phyloP scores from a whole-genome alignment of 2,888 invertebrate species.

The Holacanthella duospinosa region DNA sequence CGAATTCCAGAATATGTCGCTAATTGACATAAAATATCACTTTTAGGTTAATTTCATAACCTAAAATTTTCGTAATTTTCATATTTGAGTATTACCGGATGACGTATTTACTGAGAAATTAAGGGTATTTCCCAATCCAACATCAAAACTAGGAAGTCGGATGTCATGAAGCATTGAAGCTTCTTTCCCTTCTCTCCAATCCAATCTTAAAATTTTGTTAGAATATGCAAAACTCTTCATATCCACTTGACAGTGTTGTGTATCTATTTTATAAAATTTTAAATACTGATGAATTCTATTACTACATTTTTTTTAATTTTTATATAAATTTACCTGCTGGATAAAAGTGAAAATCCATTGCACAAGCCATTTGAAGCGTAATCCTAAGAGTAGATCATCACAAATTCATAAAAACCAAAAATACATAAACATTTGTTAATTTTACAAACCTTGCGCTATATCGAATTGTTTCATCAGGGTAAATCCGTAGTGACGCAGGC shows the following conservation, averaged over 20 bases:
- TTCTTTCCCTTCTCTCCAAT: constrained; percentile 35
- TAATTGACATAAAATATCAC: not conserved
- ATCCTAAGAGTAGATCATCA: constrained; percentile 13
- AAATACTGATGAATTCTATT: not conserved
- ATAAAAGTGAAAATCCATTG: constrained; percentile 20
- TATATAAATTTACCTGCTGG: constrained; percentile 18
- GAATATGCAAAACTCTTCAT: constrained; percentile 29
- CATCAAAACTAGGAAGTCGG: constrained; percentile 36
- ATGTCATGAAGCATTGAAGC: constrained; percentile 30
- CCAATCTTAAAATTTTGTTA: constrained; percentile 31
- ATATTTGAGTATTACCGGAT: too few relatives aligned
- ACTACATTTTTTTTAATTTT: not conserved
- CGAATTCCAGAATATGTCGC: constrained; percentile 32
- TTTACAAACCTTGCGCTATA: constrained; percentile 36
- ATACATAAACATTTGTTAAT: not conserved
- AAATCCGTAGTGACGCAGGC: constrained; percentile 37
- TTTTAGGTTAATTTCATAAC: too few relatives aligned
- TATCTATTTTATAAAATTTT: not conserved
- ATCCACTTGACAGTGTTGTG: not conserved
- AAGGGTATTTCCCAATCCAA: constrained; percentile 34
- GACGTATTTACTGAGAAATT: constrained; percentile 33
- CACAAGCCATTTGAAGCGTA: constrained; percentile 16
- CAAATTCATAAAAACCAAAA: not conserved
- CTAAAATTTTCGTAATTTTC: too few relatives aligned
- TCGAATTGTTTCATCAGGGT: constrained; percentile 36